Base-by-base conservation (phyloP, 2,888 invertebrate genomes). In the Drosophila rubida region DNA sequence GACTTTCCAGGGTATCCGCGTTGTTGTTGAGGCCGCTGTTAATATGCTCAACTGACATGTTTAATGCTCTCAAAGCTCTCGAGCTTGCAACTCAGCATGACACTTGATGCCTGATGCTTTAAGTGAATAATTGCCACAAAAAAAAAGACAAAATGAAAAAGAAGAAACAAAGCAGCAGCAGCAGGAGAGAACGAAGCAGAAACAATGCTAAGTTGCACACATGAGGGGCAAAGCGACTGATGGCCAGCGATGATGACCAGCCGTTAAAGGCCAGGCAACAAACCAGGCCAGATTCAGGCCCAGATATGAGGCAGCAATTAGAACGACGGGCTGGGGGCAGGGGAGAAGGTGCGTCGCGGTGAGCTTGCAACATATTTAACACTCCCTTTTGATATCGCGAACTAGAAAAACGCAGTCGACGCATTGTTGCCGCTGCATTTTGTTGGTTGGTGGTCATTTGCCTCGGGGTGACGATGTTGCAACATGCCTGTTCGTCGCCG, bases 81-180 rank as follows among this genome's bases (percentile, higher is more conserved):
- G 63, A 67, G 71, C 78, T 67, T 75, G 82, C 87, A 87, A 87
- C 76, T 79, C 85, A 88, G 80, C 82, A 83, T 89, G 87, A 88
- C 80, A 85, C 77, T 76, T 68, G 69, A 73, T 73, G 78, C 69
- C 78, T 87, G 81, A 87, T 79, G 88, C 57, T 80, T 87, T 88
- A 88, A 88, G 87, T 88, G 87, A 88, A 89, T 87, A 89, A 88
- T 88, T 87, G 75, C 85, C 70, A 69, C 67, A 74, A 59, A 71
- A 76, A 72, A 75, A n/a, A n/a, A n/a, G n/a, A 59, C 45, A 39
- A 49, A 50, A 54, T 23, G 19, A 64, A 68, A 66, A 74, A 74
- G 61, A 1, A 19, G 19, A 19, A 19, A n/a, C n/a, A n/a, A 65
- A 63, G 64, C 45, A 64, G 11, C 13, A 25, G 16, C 32, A 67